Base-by-base conservation (phyloP, 2,888 invertebrate species). In the Tenthredo amoena region DNA sequence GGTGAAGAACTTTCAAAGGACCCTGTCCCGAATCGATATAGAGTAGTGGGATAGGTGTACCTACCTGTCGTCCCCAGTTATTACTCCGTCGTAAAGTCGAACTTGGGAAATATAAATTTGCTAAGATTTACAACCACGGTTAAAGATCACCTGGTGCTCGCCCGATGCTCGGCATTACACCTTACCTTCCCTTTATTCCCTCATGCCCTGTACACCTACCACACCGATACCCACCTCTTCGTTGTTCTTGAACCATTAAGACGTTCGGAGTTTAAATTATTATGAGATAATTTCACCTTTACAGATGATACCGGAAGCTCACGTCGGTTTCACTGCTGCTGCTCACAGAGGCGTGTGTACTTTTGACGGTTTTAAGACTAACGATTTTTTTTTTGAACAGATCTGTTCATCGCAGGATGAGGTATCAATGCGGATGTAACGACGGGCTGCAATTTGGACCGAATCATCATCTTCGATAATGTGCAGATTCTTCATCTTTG, bases 51-150 rank as follows among this genome's bases (percentile, higher is more conserved):
- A n/a, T 50, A 50, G 18, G 50, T 26, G 50, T 26, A 26, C 26
- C 62, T 62, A 26, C 37, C 55, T 37, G 9, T n/a, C 50, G 50
- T 81, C 62, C 81, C 81, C 62, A 37, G 58, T 81, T 62, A 81
- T 81, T 81, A 81, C 81, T 37, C 62, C 21, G 21, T 81, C 81
- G 81, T 81, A 81, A 81, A 81, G 40, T 81, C 81, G 34, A 74
- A 74, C 40, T 62, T 55, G 62, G 81, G 18, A 62, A 31, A 81
- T 81, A 81, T 62, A 81, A 81, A 62, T 81, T 81, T 21, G 40
- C 34, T 50, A 77, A 77, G 77, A 77, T 77, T 77, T 77, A 77
- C 77, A 77, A 34, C 77, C 77, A n/a, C 31, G 50, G 43, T 47
- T 74, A 74, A 77, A 50, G 77, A 77, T 77, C 55, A 50, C 55